Percentiles rank a stretch among this genome's conserved stretches.
Conservation (phyloP, 2,888 invertebrate species). For the Chironomus tentans region DNA sequence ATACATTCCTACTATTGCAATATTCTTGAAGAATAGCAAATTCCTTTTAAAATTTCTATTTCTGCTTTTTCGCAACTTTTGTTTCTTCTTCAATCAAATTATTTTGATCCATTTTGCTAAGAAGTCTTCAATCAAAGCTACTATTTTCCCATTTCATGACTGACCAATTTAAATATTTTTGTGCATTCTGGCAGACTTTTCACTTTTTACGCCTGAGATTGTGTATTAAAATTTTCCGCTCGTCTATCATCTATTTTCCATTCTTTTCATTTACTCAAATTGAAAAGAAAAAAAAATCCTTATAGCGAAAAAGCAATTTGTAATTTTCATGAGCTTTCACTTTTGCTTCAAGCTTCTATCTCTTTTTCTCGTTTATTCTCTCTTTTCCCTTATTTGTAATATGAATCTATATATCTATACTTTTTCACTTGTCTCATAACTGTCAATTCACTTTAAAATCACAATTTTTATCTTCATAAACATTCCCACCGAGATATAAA, state of each 20-base stretch:
- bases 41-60: neutral
- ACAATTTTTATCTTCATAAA: neutral
- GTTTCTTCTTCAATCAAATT: neutral
- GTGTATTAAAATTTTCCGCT: too few relatives aligned
- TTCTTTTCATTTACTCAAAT: too few relatives aligned
- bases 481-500: neutral
- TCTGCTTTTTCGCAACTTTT: neutral
- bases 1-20: neutral
- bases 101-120: neutral
- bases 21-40: neutral
- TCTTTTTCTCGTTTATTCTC: too few relatives aligned
- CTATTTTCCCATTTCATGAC: too few relatives aligned
- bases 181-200: neutral
- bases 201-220: too few relatives aligned
- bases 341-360: neutral
- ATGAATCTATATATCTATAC: constrained; percentile 30
- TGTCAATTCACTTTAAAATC: constrained; percentile 20
- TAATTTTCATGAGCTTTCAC: neutral
- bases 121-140: neutral
- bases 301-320: too few relatives aligned
- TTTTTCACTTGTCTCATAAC: constrained; percentile 29
- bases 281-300: too few relatives aligned
- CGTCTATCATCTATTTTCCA: too few relatives aligned
- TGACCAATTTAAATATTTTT: neutral
- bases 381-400: constrained; percentile 25